phyloP scores from a whole-genome alignment of 2,888 invertebrate genomes.

The Lepidochrysops patricia region DNA sequence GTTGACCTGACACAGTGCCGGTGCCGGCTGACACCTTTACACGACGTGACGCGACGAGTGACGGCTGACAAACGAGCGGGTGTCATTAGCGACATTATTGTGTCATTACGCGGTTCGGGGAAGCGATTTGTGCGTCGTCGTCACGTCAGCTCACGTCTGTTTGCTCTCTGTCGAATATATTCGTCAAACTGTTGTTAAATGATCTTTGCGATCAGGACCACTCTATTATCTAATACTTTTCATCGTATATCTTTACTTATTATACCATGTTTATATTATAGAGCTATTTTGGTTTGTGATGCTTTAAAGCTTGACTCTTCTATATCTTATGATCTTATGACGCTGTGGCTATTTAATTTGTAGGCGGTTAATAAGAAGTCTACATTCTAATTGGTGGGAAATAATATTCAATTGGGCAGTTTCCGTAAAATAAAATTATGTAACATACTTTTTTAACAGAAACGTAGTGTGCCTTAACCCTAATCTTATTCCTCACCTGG shows the following conservation, averaged over 20 bases:
- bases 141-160: constrained; percentile 5
- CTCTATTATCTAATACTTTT: too few relatives aligned
- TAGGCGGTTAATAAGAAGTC: too few relatives aligned
- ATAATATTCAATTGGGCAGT: too few relatives aligned
- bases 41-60: constrained; percentile 53
- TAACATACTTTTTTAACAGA: not conserved
- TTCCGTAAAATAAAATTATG: not conserved
- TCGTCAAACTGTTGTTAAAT: not conserved
- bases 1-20: constrained; percentile 41
- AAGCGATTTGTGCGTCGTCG: constrained; percentile 9
- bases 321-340: too few relatives aligned
- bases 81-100: constrained; percentile 53
- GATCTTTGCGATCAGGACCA: not conserved
- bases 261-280: too few relatives aligned
- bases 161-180: constrained; percentile 9
- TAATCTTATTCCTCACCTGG: not conserved
- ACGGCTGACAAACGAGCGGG: constrained; percentile 37
- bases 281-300: too few relatives aligned
- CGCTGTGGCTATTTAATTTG: too few relatives aligned
- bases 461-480: not conserved
- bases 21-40: constrained; percentile 61
- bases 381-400: too few relatives aligned
- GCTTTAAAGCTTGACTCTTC: too few relatives aligned
- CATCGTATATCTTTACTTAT: too few relatives aligned
- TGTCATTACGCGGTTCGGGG: constrained; percentile 40